Evolutionary conservation across 2,888 invertebrate genomes (phyloP).

Genomic region (Timandra comae): DNA sequence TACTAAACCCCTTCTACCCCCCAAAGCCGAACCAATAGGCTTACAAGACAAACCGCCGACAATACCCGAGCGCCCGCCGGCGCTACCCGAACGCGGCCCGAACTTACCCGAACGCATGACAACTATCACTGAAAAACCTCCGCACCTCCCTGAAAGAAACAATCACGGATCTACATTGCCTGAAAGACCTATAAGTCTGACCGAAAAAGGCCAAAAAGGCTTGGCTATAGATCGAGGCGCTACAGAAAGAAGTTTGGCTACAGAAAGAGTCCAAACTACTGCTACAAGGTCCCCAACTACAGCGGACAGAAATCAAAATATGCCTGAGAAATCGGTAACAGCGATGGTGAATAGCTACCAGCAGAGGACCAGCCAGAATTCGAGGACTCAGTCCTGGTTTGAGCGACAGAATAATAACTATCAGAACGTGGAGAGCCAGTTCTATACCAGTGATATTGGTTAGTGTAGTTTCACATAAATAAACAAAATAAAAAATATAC

Average conservation of each 20-base stretch:
- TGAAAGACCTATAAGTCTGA: no score
- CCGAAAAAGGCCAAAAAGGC: no score
- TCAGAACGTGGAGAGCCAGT: slow-evolving; percentile 54
- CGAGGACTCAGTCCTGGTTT: slow-evolving; percentile 21
- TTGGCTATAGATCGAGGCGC: no score
- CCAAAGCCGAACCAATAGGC: slow-evolving; percentile 21
- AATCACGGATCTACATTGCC: no score
- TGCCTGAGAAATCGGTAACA: slow-evolving; percentile 50
- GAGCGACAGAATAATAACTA: slow-evolving; percentile 49
- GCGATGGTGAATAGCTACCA: slow-evolving; percentile 65
- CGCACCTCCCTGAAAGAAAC: slow-evolving; percentile 24
- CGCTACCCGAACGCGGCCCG: slow-evolving; percentile 40
- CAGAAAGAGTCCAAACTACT: no score
- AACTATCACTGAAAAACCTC: no score
- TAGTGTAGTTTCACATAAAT: no score
- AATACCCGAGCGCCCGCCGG: slow-evolving; percentile 34
- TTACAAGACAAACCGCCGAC: not conserved
- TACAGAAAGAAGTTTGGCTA: no score
- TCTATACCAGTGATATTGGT: slow-evolving; percentile 67
- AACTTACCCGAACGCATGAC: slow-evolving; percentile 31
- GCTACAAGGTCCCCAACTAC: no score
- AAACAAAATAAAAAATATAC: no score
- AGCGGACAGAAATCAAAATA: not conserved
- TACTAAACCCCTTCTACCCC: no score
- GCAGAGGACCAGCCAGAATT: slow-evolving; percentile 48